Evolutionary conservation across 2,888 invertebrate genomes (phyloP).

Genomic region (Schizotus pectinicornis): DNA sequence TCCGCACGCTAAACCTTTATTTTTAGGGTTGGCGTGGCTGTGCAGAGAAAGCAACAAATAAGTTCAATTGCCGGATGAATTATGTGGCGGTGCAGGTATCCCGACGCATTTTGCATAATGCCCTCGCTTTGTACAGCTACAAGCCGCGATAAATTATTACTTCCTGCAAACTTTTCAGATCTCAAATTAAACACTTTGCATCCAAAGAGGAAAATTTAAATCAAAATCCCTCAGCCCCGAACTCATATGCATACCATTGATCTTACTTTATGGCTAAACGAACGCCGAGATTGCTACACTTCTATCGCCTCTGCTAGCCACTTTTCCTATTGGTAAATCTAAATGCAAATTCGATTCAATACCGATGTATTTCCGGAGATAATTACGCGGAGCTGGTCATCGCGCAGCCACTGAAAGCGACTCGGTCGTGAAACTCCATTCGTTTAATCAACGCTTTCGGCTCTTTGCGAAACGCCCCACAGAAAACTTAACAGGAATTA

Average conservation of each 20-base stretch:
- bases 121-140: slow-evolving; percentile 39
- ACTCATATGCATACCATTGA: slow-evolving; percentile 53
- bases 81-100: slow-evolving; percentile 30
- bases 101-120: slow-evolving; percentile 41
- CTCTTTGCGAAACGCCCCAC: no score
- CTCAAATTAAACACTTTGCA: slow-evolving; percentile 45
- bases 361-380: slow-evolving; percentile 13
- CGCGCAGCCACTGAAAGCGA: no score
- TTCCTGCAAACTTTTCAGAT: slow-evolving; percentile 42
- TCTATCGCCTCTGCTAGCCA: slow-evolving; percentile 28
- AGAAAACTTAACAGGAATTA: no score
- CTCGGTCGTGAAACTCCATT: background rate
- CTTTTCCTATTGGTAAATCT: slow-evolving; percentile 45
- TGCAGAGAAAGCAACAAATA: slow-evolving; percentile 12
- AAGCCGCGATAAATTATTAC: slow-evolving; percentile 39
- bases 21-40: background rate
- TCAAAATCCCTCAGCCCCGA: slow-evolving; percentile 36
- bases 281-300: slow-evolving; percentile 45
- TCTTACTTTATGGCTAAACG: slow-evolving; percentile 48
- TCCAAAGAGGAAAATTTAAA: slow-evolving; percentile 41
- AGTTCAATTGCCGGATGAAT: slow-evolving; percentile 23
- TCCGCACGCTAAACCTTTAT: no score
- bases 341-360: slow-evolving; percentile 42
- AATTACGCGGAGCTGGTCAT: slow-evolving; percentile 10
- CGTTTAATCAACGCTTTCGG: slow-evolving; percentile 7